Base-by-base conservation (phyloP, 1,140 invertebrate species). In the Leptinotarsa defecta region DNA sequence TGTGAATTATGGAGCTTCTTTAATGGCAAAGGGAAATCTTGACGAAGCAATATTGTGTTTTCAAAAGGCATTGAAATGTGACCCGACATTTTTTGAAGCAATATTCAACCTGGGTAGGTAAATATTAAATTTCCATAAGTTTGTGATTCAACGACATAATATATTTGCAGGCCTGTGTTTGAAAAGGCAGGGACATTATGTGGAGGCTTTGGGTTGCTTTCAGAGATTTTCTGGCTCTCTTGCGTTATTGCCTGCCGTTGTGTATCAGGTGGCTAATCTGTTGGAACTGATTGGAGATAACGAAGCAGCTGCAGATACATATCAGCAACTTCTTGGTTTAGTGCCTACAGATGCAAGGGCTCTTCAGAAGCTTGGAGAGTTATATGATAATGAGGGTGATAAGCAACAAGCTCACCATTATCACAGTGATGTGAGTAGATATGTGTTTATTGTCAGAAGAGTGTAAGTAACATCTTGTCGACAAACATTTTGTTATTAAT, bases 331-430 rank as follows among this genome's bases (percentile, higher is more conserved):
- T 2, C 87, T 96, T 65, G 92, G 94, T 48, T 89, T 97, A 49
- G 91, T 94, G 11, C 94, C 95, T 11, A 93, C 93, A 27, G 96
- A 98, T 87, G 91, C 95, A 3, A 90, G 90, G 20, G 89, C 96
- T 64, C 88, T 96, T 13, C 91, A 94, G 80, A 94, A 94, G 83
- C 87, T 98, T 48, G 96, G 94, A 4, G 92, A 95, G 82, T 89
- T 98, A 80, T 95, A 93, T 82, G 95, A 97, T 81, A 89, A 88
- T 76, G 90, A 93, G 78, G 94, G 94, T 48, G 96, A 98, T 84
- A 94, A 96, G 80, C 94, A 96, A 81, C 94, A 95, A 86, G 95
- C 96, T 1, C 96, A 96, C 86, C 94, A 97, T 81, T 97, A 95
- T 87, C 94, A 96, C 81, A 92, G 91, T 86, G 96, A 98, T 86